Evolutionary conservation across 2,888 invertebrate genomes (phyloP).

Genomic region (Lasius fuliginosus): DNA sequence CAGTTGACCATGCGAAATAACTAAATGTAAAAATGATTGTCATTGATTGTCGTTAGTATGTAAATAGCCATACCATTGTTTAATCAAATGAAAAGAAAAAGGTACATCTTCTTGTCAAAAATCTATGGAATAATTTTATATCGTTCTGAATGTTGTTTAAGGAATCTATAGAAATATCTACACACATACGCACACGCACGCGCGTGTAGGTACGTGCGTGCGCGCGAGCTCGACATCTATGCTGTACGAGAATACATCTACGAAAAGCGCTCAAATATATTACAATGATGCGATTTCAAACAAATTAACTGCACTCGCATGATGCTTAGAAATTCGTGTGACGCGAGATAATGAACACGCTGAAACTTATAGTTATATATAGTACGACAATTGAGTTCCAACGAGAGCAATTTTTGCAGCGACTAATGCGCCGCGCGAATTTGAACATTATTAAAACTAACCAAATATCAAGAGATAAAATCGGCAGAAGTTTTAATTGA

Average conservation of each 20-base stretch:
- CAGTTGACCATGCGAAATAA: too few relatives aligned
- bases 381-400: conserved; percentile 24
- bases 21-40: too few relatives aligned
- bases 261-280: not conserved
- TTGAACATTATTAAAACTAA: conserved; percentile 44
- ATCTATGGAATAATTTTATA: too few relatives aligned
- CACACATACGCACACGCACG: too few relatives aligned
- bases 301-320: conserved; percentile 23
- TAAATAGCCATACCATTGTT: too few relatives aligned
- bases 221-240: not conserved
- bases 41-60: too few relatives aligned
- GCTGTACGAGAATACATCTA: conserved; percentile 10
- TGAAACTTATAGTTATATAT: conserved; percentile 45
- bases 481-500: conserved; percentile 46
- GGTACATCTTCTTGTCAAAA: too few relatives aligned
- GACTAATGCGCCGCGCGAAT: conserved; percentile 34
- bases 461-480: conserved; percentile 8
- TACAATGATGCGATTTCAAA: conserved; percentile 18
- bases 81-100: too few relatives aligned
- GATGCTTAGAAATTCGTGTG: conserved; percentile 18
- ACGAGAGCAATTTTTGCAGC: conserved; percentile 9
- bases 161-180: too few relatives aligned
- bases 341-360: conserved; percentile 10
- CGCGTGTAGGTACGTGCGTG: too few relatives aligned
- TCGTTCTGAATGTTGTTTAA: too few relatives aligned